Conservation (phyloP, 2,797 vertebrate genomes). For the Thripadectes ignobilis region DNA sequence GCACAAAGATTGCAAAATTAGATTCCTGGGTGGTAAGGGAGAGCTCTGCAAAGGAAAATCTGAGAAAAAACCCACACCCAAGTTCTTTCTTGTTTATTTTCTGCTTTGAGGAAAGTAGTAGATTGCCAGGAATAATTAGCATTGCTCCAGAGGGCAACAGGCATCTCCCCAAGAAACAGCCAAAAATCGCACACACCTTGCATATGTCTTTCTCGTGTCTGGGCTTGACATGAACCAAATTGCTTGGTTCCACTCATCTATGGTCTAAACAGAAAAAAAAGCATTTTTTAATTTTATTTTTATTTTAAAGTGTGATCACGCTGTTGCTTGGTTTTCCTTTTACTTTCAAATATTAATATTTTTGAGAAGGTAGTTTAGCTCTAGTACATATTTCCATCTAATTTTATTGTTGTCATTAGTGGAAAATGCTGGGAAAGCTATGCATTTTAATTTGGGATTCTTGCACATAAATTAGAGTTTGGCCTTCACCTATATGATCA, state of each 20-base stretch:
- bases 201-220: neutral
- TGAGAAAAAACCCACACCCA: neutral
- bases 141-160: neutral
- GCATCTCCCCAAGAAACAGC: neutral
- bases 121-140: neutral
- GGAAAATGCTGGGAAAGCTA: neutral
- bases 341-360: neutral
- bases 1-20: neutral
- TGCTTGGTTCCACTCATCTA: neutral
- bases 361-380: neutral
- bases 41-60: neutral
- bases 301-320: neutral
- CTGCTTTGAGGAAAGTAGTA: neutral
- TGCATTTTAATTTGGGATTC: neutral
- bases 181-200: neutral
- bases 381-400: neutral
- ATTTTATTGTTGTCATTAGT: neutral
- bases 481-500: neutral
- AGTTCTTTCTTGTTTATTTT: neutral
- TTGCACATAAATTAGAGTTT: neutral
- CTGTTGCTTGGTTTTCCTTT: neutral
- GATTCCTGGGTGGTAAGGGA: neutral
- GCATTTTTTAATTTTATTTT: neutral
- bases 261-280: neutral
- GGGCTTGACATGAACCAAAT: neutral